These are phyloP conservation scores for Catocala nupta DNA, from an alignment of 2,888 invertebrate genomes.

Conservation along the genomic window DNA sequence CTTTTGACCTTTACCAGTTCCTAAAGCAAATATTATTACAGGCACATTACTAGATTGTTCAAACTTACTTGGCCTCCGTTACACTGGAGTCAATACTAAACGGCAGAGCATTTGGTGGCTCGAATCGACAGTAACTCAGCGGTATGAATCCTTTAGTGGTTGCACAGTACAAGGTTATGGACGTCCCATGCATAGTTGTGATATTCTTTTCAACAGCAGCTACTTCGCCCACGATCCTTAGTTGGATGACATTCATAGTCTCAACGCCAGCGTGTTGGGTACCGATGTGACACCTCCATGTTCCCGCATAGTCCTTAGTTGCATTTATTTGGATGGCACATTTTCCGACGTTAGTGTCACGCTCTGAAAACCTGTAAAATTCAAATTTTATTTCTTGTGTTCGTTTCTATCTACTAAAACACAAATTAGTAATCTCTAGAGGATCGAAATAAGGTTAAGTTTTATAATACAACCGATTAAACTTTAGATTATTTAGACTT, in stretches of 20 bases:
- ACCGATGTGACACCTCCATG: slow-evolving; percentile 84
- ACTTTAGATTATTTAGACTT: no score
- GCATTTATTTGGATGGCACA: slow-evolving; percentile 72
- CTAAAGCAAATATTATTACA: no score
- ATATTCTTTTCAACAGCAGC: slow-evolving; percentile 72
- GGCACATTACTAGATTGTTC: neutral
- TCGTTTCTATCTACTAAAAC: no score
- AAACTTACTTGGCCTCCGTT: slow-evolving; percentile 69
- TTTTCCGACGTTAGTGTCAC: slow-evolving; percentile 69
- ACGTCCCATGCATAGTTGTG: slow-evolving; percentile 64
- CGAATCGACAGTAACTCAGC: slow-evolving; percentile 82
- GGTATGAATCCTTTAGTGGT: slow-evolving; percentile 71
- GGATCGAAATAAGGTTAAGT: no score
- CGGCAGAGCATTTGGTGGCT: slow-evolving; percentile 76
- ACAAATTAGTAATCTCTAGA: no score
- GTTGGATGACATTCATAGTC: slow-evolving; percentile 65
- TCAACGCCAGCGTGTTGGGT: slow-evolving; percentile 65
- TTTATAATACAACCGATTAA: no score
- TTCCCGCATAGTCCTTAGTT: slow-evolving; percentile 68
- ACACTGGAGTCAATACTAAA: slow-evolving; percentile 79
- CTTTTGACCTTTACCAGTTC: no score
- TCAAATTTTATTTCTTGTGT: no score
- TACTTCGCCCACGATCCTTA: slow-evolving; percentile 71
- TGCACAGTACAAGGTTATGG: slow-evolving; percentile 73
- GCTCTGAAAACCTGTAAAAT: slow-evolving; percentile 69